phyloP scores from a whole-genome alignment of 2,113 vertebrate genomes.

The Silurus meridionalis region DNA sequence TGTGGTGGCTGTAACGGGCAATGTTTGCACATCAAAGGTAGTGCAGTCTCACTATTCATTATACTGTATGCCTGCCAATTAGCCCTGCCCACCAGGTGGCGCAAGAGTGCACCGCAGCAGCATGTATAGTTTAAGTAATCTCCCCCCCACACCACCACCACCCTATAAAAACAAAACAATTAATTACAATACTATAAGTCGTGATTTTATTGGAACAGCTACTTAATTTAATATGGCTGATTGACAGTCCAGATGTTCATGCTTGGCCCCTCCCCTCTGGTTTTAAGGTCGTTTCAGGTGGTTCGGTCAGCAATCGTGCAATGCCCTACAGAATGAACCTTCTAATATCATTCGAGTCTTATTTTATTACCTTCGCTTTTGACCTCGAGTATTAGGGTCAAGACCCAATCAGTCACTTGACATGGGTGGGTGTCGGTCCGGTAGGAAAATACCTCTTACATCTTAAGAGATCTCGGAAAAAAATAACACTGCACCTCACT shows the following conservation, averaged over 20 bases:
- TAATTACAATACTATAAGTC: neutral
- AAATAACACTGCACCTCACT: slow-evolving; percentile 84
- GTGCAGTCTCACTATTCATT: neutral
- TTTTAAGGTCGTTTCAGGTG: neutral
- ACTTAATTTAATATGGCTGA: neutral
- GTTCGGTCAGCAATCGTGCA: slow-evolving; percentile 42
- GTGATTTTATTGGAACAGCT: neutral
- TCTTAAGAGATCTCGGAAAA: slow-evolving; percentile 69
- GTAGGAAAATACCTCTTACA: slow-evolving; percentile 65
- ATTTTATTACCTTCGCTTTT: slow-evolving; percentile 33
- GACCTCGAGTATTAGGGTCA: slow-evolving; percentile 51
- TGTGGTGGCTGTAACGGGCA: neutral
- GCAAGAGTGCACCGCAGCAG: neutral
- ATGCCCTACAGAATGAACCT: slow-evolving; percentile 46
- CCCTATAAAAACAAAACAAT: no score
- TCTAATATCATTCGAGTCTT: neutral
- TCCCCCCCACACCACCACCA: neutral
- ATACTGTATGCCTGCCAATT: neutral
- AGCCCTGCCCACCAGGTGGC: neutral
- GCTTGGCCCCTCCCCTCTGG: neutral
- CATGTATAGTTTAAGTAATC: neutral
- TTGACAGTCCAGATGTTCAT: neutral
- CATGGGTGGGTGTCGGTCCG: slow-evolving; percentile 73
- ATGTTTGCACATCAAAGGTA: neutral
- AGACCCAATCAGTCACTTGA: slow-evolving; percentile 46